Base-by-base conservation (phyloP, 1,140 invertebrate genomes). In the Drosophila pandora region DNA sequence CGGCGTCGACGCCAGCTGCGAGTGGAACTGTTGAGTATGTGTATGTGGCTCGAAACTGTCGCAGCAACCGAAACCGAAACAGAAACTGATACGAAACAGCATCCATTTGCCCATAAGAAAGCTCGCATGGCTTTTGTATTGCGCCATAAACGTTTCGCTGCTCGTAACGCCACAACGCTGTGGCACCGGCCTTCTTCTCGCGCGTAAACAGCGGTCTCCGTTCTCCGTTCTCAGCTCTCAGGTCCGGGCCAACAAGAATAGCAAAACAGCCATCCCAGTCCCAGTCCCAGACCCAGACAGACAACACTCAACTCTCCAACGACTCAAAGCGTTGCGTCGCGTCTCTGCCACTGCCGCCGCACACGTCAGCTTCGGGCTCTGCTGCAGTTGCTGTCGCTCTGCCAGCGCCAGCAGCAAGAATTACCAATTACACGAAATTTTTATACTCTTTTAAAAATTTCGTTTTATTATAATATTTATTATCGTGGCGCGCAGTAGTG, bases 391-490 rank as follows among this genome's bases (percentile, higher is more conserved):
- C 39, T 52, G 58, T 23, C 76, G 72, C 79, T 60, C 72, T 73
- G 83, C 84, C 63, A 53, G 48, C 83, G 84, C 47, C 58, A 63
- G 80, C 81, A 85, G 90, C 90, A 91, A 88, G 88, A 88, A 91
- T 91, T 91, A 91, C 90, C 90, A 90, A 91, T 91, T 91, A 91
- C 90, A 91, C 85, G 82, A 91, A 90, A 91, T 91, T 91, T 90
- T 91, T 91, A 91, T 91, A 91, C 90, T 91, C 90, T 91, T 91
- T 91, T 91, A 91, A 91, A 90, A 91, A 91, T 91, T 91, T 91
- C 89, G 90, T 91, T 91, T 91, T 91, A 91, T 91, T 91, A 91
- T 91, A 91, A 91, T 91, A 91, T 91, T 91, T 91, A 91, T 91
- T 91, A 91, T 91, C 90, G 90, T 91, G 77, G 84, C 90, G 90